These are phyloP conservation scores for Stylophora pistillata DNA, from an alignment of 64 coral and sea anemone species.

Conservation along the genomic window DNA sequence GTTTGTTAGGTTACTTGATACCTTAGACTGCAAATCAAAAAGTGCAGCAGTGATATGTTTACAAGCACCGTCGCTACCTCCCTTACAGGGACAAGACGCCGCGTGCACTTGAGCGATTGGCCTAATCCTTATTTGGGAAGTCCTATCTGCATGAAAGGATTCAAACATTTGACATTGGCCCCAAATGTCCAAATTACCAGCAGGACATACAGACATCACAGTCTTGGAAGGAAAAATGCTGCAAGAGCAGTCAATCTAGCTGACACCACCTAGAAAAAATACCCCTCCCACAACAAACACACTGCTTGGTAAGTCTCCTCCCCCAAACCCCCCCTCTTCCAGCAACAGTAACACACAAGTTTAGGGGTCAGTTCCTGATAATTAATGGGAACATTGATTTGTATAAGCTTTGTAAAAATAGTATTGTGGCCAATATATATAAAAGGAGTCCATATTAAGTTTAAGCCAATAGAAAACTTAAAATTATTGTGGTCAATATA, in stretches of 20 bases:
- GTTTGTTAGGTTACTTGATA: constrained; percentile 63
- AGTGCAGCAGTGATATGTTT: constrained; percentile 57
- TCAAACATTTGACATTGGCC: constrained; percentile 25
- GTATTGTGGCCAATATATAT: constrained; percentile 8
- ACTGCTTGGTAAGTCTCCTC: background rate
- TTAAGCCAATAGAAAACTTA: too few species aligned
- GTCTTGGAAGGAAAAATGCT: constrained; percentile 2
- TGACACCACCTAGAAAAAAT: too few species aligned
- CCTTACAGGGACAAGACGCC: constrained; percentile 66
- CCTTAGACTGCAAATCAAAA: constrained; percentile 52
- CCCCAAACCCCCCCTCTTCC: too few species aligned
- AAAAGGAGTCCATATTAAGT: too few species aligned
- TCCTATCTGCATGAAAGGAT: constrained; percentile 8
- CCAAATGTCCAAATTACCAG: constrained; percentile 32
- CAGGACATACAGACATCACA: constrained; percentile 38
- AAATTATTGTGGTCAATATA: too few species aligned
- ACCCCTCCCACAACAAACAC: background rate
- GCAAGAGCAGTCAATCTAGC: background rate
- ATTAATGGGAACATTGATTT: constrained; percentile 33
- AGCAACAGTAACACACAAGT: constrained; percentile 14
- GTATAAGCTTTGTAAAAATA: background rate
- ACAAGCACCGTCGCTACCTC: constrained; percentile 59
- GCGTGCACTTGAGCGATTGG: constrained; percentile 71
- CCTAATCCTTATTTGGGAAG: constrained; percentile 21
- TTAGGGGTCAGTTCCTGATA: constrained; percentile 13